phyloP scores from a whole-genome alignment of 2,888 invertebrate species.

The Hypomecis atomaria region DNA sequence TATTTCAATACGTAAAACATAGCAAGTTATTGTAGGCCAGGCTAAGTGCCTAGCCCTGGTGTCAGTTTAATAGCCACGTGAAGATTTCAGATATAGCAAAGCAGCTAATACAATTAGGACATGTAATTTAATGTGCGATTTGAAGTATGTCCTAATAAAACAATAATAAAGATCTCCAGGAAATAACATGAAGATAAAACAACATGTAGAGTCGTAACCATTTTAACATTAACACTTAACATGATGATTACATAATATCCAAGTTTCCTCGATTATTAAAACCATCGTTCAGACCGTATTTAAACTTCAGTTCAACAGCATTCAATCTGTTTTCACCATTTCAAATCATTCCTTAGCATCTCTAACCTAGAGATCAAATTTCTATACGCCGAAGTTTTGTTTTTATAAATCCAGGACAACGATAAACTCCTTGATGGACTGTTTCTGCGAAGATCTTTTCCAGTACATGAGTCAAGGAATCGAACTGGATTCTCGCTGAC shows the following conservation, averaged over 20 bases:
- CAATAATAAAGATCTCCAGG: too few relatives aligned
- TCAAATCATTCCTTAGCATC: not conserved
- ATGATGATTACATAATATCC: not conserved
- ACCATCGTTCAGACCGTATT: not conserved
- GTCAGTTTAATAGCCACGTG: too few relatives aligned
- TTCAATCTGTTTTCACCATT: not conserved
- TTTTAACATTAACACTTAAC: not conserved
- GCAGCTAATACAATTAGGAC: too few relatives aligned
- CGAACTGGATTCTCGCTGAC: constrained; percentile 20
- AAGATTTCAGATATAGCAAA: too few relatives aligned
- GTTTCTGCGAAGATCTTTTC: constrained; percentile 19
- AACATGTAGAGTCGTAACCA: too few relatives aligned
- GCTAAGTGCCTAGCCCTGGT: too few relatives aligned
- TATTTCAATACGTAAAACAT: constrained; percentile 1
- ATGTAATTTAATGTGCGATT: too few relatives aligned
- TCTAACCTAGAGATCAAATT: constrained; percentile 1
- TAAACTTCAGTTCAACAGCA: not conserved
- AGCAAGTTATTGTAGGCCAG: too few relatives aligned
- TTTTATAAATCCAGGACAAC: constrained; percentile 15
- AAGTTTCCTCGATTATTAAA: not conserved
- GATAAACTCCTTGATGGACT: constrained; percentile 23
- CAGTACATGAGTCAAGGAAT: constrained; percentile 21
- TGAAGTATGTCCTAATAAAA: too few relatives aligned
- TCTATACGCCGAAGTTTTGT: not conserved
- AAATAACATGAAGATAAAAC: not conserved